These are phyloP conservation scores for Chionoecetes opilio DNA, from an alignment of 1,140 invertebrate species.

Conservation along the genomic window DNA sequence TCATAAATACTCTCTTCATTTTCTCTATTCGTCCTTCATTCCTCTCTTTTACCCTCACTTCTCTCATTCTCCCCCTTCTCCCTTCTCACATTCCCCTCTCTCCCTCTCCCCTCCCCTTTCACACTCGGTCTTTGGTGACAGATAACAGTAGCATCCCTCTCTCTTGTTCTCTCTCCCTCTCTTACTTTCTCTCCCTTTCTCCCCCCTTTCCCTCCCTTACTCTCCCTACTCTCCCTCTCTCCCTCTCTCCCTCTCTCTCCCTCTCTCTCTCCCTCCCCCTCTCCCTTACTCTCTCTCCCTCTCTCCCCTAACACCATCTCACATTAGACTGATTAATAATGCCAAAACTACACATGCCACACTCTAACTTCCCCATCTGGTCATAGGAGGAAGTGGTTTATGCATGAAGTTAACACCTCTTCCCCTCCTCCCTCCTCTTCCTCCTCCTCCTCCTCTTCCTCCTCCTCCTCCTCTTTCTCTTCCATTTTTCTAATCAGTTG, in stretches of 20 bases:
- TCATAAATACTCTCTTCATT: neutral
- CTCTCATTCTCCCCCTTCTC: no score
- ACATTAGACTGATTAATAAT: no score
- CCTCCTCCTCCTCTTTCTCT: neutral
- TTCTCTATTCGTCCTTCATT: neutral
- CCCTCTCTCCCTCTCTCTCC: neutral
- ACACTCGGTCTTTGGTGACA: neutral
- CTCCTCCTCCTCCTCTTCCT: neutral
- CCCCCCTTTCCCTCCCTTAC: no score
- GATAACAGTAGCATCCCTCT: neutral
- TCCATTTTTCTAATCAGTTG: no score
- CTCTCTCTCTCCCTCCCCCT: slow-evolving; percentile 1
- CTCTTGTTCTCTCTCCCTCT: neutral
- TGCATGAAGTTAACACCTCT: neutral
- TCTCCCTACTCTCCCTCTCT: no score
- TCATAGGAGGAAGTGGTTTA: neutral
- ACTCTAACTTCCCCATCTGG: neutral
- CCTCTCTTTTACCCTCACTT: neutral
- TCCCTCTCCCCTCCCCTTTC: no score
- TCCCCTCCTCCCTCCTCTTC: neutral
- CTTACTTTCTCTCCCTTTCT: no score
- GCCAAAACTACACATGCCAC: neutral
- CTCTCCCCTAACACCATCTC: no score
- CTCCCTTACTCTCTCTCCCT: neutral
- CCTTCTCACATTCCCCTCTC: neutral